Evolutionary conservation across 2,797 vertebrate species (phyloP).

Genomic region (Hydrophis major): DNA sequence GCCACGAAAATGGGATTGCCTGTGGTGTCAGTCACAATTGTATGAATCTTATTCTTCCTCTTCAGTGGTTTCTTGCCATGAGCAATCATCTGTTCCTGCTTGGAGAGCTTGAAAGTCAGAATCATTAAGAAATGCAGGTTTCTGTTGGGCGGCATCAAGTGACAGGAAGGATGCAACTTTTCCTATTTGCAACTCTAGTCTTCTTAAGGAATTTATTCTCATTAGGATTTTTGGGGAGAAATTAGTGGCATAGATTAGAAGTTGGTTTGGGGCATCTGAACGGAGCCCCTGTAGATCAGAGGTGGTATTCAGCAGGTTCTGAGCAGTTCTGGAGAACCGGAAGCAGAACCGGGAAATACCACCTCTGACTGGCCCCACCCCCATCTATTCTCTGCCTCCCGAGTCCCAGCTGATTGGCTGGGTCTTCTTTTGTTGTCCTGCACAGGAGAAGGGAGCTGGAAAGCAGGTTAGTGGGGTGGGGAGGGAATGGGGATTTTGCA

Average conservation of each 20-base stretch:
- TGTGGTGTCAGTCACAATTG: neutral
- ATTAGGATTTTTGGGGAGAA: neutral
- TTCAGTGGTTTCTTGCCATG: neutral
- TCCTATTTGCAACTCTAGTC: neutral
- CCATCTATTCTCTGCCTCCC: too few species aligned
- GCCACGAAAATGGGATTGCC: neutral
- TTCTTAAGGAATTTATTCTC: neutral
- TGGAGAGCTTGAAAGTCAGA: neutral
- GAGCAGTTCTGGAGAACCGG: too few species aligned
- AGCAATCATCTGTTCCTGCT: neutral
- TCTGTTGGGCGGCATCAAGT: neutral
- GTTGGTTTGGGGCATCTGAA: neutral
- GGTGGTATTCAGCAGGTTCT: too few species aligned
- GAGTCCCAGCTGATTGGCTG: too few species aligned
- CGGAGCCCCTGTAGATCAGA: neutral
- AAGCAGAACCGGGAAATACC: too few species aligned
- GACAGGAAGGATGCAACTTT: neutral
- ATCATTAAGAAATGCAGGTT: neutral
- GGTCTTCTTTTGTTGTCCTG: too few species aligned
- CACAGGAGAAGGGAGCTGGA: too few species aligned
- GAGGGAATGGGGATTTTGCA: too few species aligned
- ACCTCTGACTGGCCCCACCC: too few species aligned
- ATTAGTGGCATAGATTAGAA: neutral
- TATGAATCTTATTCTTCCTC: neutral
- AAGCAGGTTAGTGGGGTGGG: too few species aligned